These are phyloP conservation scores for Apamea crenata DNA, from an alignment of 2,888 invertebrate genomes.

Conservation along the genomic window DNA sequence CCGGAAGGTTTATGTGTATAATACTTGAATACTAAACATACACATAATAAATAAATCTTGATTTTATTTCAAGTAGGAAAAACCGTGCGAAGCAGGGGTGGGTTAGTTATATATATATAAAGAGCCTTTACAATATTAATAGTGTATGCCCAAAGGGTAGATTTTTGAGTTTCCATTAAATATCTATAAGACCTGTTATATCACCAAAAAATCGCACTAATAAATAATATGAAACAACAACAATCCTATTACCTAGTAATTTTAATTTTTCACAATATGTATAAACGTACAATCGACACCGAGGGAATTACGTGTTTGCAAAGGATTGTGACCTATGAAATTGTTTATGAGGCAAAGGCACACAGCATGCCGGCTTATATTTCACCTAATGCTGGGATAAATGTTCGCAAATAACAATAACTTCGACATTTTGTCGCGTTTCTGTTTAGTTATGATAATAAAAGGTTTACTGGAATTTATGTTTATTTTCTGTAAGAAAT, in stretches of 20 bases:
- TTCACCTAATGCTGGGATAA: slow-evolving; percentile 30
- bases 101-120: background rate
- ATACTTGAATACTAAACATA: background rate
- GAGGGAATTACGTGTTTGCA: slow-evolving; percentile 49
- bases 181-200: too few species aligned
- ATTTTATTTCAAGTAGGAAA: background rate
- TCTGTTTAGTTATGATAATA: slow-evolving; percentile 38
- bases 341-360: slow-evolving; percentile 37
- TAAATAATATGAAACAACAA: background rate
- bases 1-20: background rate
- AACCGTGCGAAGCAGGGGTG: background rate
- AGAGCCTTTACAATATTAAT: slow-evolving; percentile 5
- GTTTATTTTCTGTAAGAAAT: background rate
- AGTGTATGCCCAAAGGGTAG: too few species aligned
- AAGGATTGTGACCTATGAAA: slow-evolving; percentile 45
- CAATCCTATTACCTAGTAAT: slow-evolving; percentile 4
- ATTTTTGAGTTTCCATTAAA: too few species aligned
- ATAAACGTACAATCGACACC: slow-evolving; percentile 23
- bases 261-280: slow-evolving; percentile 10
- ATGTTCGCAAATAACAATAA: slow-evolving; percentile 48
- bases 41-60: background rate
- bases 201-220: too few species aligned
- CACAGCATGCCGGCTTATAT: slow-evolving; percentile 37
- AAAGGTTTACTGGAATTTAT: slow-evolving; percentile 19
- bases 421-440: slow-evolving; percentile 44